Evolutionary conservation across 2,888 invertebrate genomes (phyloP).

Genomic region (Bimastos eiseni): DNA sequence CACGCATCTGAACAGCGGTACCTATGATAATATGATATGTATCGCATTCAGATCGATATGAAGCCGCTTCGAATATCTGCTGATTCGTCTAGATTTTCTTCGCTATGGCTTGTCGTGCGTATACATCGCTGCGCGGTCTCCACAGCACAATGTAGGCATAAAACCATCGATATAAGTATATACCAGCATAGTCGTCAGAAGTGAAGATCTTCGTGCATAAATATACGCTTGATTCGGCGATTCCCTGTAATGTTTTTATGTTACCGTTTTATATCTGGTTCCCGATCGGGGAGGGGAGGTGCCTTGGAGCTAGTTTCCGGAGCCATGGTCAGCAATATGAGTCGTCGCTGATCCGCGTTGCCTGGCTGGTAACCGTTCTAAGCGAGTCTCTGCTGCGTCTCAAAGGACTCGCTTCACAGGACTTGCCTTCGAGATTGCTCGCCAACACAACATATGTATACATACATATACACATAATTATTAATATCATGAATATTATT

Average conservation of each 20-base stretch:
- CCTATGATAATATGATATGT: neutral
- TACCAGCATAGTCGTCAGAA: neutral
- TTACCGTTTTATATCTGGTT: neutral
- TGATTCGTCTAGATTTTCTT: neutral
- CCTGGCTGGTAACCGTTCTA: neutral
- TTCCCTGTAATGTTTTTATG: neutral
- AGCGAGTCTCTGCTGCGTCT: neutral
- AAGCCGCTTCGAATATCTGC: neutral
- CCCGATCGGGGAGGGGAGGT: neutral
- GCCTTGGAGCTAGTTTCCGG: neutral
- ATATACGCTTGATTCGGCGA: neutral
- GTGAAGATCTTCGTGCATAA: neutral
- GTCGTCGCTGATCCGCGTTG: neutral
- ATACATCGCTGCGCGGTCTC: neutral
- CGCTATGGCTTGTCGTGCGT: neutral
- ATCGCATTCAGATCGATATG: neutral
- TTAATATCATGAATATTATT: too few species aligned
- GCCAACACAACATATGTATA: neutral
- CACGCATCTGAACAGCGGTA: too few species aligned
- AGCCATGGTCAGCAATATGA: neutral
- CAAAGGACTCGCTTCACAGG: neutral
- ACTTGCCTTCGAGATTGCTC: neutral
- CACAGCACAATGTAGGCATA: neutral
- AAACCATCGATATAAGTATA: neutral
- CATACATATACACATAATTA: too few species aligned